A percentile compares a stretch with the other conserved stretches of the same genome.
These are phyloP conservation scores for Parelbella ahira DNA, from an alignment of 2,888 invertebrate species.

Conservation along the genomic window DNA sequence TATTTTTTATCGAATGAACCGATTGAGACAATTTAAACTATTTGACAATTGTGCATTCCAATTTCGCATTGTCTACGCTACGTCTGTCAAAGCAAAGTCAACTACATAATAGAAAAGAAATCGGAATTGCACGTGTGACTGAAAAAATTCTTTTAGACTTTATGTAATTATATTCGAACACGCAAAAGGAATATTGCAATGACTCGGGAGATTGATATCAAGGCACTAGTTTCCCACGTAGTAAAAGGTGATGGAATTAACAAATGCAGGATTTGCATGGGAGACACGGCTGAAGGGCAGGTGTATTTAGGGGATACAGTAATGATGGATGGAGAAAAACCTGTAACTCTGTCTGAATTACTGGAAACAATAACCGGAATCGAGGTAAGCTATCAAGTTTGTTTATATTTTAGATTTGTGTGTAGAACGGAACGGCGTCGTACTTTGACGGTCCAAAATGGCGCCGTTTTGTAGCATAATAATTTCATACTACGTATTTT, in stretches of 20 bases:
- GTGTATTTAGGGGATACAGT: slow-evolving; percentile 69
- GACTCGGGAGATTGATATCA: slow-evolving; percentile 65
- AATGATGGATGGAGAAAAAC: slow-evolving; percentile 66
- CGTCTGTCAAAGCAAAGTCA: not conserved
- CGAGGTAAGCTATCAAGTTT: slow-evolving; percentile 45
- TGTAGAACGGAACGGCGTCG: slow-evolving; percentile 69
- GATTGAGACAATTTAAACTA: too few species aligned
- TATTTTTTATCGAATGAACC: too few species aligned
- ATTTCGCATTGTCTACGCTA: too few species aligned
- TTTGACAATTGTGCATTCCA: too few species aligned
- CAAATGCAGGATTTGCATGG: slow-evolving; percentile 72
- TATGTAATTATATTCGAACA: not conserved
- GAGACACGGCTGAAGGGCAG: slow-evolving; percentile 68
- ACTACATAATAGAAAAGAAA: too few species aligned
- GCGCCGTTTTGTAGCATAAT: slow-evolving; percentile 32
- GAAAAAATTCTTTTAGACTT: not conserved
- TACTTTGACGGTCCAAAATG: slow-evolving; percentile 54
- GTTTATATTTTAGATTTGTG: slow-evolving; percentile 47
- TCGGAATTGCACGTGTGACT: not conserved
- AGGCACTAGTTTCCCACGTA: slow-evolving; percentile 70
- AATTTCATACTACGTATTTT: too few species aligned
- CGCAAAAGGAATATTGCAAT: slow-evolving; percentile 36
- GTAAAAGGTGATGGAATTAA: slow-evolving; percentile 66
- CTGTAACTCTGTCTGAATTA: slow-evolving; percentile 63
- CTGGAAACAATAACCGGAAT: slow-evolving; percentile 66